Base-by-base conservation (phyloP, 2,888 invertebrate genomes). In the Seira ritae region DNA sequence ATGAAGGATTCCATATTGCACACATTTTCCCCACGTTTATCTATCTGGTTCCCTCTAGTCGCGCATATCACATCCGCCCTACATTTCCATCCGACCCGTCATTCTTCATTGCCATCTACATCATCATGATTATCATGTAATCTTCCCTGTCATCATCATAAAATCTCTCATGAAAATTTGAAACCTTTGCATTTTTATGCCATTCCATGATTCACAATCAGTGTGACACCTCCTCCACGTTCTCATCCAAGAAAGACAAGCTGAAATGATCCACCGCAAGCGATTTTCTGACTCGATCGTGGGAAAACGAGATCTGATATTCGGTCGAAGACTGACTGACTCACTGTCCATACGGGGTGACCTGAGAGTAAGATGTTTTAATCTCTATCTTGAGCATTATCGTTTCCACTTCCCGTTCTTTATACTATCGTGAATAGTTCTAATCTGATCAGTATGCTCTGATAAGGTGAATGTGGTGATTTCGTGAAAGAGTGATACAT, bases 61-160 rank as follows among this genome's bases (percentile, higher is more conserved):
- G 12, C 55, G 12, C 55, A 55, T 55, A 55, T 55, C 55, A 55
- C 55, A 55, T 55, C 55, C 55, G 55, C 55, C 55, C 55, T 55
- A 55, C 55, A 55, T 55, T n/a, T 55, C 31, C 55, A 55, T 55
- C 55, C 55, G n/a, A 55, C 15, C 55, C 55, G 17, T 55, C 55
- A 55, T 55, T 17, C 55, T 55, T 55, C 55, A 55, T 55, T 55
- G 55, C 55, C 55, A 55, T 31, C 31, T 31, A 3, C 55, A 55
- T 55, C 55, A 8, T 12, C 15, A 55, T 31, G 3, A 31, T 31
- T 8, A 55, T 55, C 17, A 12, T 3, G 12, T n/a, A 55, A 55
- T 55, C 55, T 17, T n/a, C 55, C 15, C 17, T 17, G n/a, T 55
- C 55, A 17, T 55, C 55, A 55, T 31, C 55, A 55, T 55, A 12